Conservation (phyloP, 2,888 invertebrate species). For the Allacma fusca region DNA sequence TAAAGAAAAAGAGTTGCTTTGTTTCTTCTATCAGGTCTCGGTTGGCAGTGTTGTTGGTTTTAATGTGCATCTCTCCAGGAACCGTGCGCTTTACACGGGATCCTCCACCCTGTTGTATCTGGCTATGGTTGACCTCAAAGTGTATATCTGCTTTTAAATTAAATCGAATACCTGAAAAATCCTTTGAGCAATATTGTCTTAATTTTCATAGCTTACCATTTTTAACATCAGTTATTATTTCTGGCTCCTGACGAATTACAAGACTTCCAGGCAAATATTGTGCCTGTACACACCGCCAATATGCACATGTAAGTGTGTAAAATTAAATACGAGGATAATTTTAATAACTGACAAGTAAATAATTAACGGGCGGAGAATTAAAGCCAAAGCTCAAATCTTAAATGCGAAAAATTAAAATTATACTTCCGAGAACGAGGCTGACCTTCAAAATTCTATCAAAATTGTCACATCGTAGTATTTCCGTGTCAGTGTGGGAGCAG, state of each 20-base stretch:
- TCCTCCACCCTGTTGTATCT: too few relatives aligned
- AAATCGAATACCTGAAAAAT: too few relatives aligned
- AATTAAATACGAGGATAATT: neutral
- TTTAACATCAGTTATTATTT: constrained; percentile 20
- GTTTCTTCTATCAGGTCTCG: constrained; percentile 51
- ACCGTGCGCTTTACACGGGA: constrained; percentile 36
- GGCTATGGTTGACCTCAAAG: neutral
- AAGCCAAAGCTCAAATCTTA: neutral
- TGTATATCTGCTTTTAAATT: too few relatives aligned
- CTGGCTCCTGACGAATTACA: constrained; percentile 17
- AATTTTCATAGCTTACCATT: neutral
- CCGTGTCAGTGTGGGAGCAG: neutral
- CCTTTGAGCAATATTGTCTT: neutral
- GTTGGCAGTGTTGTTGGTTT: constrained; percentile 25
- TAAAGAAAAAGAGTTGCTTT: constrained; percentile 52
- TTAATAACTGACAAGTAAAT: neutral
- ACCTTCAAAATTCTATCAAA: neutral
- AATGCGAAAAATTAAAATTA: neutral
- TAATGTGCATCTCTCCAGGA: constrained; percentile 28
- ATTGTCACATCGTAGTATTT: neutral
- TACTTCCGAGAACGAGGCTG: neutral
- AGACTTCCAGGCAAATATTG: constrained; percentile 40
- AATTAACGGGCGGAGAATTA: too few relatives aligned
- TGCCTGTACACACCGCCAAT: constrained; percentile 5
- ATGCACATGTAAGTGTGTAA: too few relatives aligned